Evolutionary conservation across 2,888 invertebrate genomes (phyloP), one percentile per base, ranked within the genome.

Genomic region (Philonicus albiceps): DNA sequence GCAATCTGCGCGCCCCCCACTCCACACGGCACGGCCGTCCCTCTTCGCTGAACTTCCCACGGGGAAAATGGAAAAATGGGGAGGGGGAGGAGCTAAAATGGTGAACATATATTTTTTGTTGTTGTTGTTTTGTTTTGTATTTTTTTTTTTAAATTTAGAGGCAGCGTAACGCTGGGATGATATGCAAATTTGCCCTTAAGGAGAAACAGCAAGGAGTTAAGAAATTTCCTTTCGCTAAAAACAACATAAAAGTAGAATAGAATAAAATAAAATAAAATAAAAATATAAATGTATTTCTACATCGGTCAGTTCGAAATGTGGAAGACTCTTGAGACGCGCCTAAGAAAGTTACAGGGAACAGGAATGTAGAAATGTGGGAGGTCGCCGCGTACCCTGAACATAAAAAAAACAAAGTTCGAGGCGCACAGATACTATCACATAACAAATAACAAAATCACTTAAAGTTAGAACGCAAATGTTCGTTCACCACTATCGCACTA

Each of bases 361-460:
- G 64, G 64, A 64, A 64, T 64, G 64, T 64, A 64, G 64, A 43
- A 11, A 64, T 22, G 64, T 64, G 64, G 64, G 64, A 64, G 64
- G 64, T 64, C 22, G 27, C 64, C 64, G 64, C 64, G 64, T 64
- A 27, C 64, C 64, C 64, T 64, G 64, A 64, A 64, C 64, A 64
- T 22, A 64, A 27, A 64, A 64, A 55, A 53, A 53, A 22, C 22
- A n/a, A 74, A 74, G 40, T 78, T 43, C 27, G 43, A n/a, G 40
- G 64, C 83, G 31, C 72, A 72, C 83, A 83, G 83, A 83, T 83
- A 83, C 83, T 83, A 83, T 83, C 83, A 83, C 83, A 83, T 64
- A 64, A 83, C 83, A 72, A 83, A 37, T 72, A 83, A 83, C 83
- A 83, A 83, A 83, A 83, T 83, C 19, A 37, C 64, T 34, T 83